Base-by-base conservation (phyloP, 2,113 vertebrate species). In the Sigmodon hispidus region DNA sequence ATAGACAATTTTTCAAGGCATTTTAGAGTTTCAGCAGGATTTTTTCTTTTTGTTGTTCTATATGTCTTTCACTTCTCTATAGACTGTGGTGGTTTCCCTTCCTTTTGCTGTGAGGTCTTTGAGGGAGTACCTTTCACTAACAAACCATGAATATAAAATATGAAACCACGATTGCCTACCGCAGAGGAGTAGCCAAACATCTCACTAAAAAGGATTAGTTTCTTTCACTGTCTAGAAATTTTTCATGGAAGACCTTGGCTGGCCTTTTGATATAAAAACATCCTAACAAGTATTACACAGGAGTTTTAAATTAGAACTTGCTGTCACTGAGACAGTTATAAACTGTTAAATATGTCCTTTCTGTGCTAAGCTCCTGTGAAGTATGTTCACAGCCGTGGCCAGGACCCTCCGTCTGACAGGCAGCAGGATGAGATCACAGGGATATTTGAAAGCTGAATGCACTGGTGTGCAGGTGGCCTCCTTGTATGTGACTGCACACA, bases 221-320 rank as follows among this genome's bases (percentile, higher is more conserved):
- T 98, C 98, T 98, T 98, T 98, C 98, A 98, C 98, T 98, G 98
- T 98, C 98, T 98, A 97, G 97, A 98, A 98, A 98, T 98, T 98
- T 98, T 98, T 98, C 98, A 98, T 98, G 97, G 97, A 98, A 98
- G 98, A 98, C 98, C 98, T 98, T 98, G 98, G 98, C 98, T 99
- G 98, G 98, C 98, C 98, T 99, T 98, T 98, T 98, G 98, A 98
- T 98, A 98, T 98, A 98, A 98, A 98, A 98, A 98, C 98, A 98
- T 98, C 98, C 98, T 98, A 98, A 98, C 98, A 98, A 98, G 98
- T 98, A 98, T 98, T 98, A 98, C 98, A 98, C 97, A 98, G 98
- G 97, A 98, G 97, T 98, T 98, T 98, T 98, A 98, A 98, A 98
- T 98, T 98, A 98, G 98, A 98, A 98, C 98, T 98, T 91, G 97